Percentiles rank a stretch among this genome's conserved stretches.
Evolutionary conservation across 2,888 invertebrate genomes (phyloP).

Genomic region (Acrobasis suavella): DNA sequence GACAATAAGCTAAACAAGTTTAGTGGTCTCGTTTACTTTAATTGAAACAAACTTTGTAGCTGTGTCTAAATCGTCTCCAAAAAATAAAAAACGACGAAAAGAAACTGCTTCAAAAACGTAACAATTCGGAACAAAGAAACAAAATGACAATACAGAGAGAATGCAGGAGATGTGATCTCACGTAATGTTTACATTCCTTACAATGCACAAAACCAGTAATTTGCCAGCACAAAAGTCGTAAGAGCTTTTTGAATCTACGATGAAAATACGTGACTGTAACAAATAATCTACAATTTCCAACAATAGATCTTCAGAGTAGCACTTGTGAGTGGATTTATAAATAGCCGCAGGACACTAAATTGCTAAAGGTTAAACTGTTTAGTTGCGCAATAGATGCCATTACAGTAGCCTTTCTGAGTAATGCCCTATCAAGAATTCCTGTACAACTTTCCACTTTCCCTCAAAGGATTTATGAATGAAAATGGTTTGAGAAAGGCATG

Average conservation of each 20-base stretch:
- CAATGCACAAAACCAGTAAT: slow-evolving; percentile 47
- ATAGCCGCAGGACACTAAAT: slow-evolving; percentile 60
- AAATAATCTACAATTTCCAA: slow-evolving; percentile 35
- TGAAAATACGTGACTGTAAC: slow-evolving; percentile 37
- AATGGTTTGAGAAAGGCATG: slow-evolving; percentile 11
- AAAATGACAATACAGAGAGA: slow-evolving; percentile 40
- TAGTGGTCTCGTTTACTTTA: slow-evolving; percentile 25
- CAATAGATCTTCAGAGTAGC: slow-evolving; percentile 43
- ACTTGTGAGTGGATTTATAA: slow-evolving; percentile 49
- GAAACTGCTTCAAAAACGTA: slow-evolving; percentile 40
- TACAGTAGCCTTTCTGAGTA: slow-evolving; percentile 28
- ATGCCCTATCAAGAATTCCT: slow-evolving; percentile 1
- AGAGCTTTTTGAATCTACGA: slow-evolving; percentile 29
- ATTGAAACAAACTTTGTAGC: slow-evolving; percentile 56
- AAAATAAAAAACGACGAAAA: slow-evolving; percentile 40
- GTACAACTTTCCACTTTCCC: slow-evolving; percentile 18
- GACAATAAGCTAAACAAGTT: background rate
- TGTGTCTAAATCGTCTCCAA: slow-evolving; percentile 40
- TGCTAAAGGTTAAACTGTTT: slow-evolving; percentile 55
- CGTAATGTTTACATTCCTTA: slow-evolving; percentile 52
- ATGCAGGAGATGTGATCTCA: slow-evolving; percentile 52
- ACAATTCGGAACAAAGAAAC: slow-evolving; percentile 51
- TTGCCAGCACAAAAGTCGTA: slow-evolving; percentile 34
- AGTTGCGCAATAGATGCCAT: slow-evolving; percentile 51
- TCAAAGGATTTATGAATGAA: slow-evolving; percentile 8